These are phyloP conservation scores for Diarsia mendica DNA, from an alignment of 2,888 invertebrate genomes.

Conservation along the genomic window DNA sequence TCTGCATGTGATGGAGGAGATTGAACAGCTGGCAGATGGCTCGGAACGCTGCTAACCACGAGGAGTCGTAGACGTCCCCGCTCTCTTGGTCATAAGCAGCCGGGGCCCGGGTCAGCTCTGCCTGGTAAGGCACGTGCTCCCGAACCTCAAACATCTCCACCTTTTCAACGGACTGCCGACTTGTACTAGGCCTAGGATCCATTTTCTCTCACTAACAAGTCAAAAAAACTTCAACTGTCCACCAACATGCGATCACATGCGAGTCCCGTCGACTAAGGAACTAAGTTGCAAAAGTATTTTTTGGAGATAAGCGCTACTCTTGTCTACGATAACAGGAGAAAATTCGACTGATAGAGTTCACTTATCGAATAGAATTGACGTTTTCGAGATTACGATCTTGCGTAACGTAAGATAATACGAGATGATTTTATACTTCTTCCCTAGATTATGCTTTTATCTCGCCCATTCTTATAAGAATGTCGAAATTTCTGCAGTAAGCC, in stretches of 20 bases:
- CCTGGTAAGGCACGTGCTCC: conserved; percentile 87
- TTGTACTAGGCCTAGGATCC: conserved; percentile 85
- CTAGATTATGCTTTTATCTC: conserved; percentile 79
- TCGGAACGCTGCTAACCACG: conserved; percentile 85
- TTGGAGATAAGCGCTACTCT: conserved; percentile 70
- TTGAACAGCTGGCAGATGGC: conserved; percentile 86
- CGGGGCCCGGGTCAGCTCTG: conserved; percentile 84
- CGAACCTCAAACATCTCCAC: conserved; percentile 87
- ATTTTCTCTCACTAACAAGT: conserved; percentile 69
- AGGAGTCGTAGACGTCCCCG: conserved; percentile 76
- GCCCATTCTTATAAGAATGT: conserved; percentile 72
- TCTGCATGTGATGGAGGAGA: conserved; percentile 85
- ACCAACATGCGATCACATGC: conserved; percentile 71
- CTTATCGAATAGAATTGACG: conserved; percentile 82
- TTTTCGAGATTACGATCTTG: conserved; percentile 83
- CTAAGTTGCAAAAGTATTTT: conserved; percentile 72
- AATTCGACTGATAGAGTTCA: conserved; percentile 73
- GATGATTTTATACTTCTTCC: conserved; percentile 72
- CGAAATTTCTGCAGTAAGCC: conserved; percentile 75
- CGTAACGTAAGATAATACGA: conserved; percentile 79
- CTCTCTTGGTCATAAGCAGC: conserved; percentile 85
- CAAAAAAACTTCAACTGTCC: conserved; percentile 35
- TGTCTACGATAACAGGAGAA: conserved; percentile 78
- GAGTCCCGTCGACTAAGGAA: conserved; percentile 70
- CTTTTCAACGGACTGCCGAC: conserved; percentile 83